Evolutionary conservation across 92 coral and sea anemone genomes (phyloP).

Genomic region (Epizoanthus illoricatus): DNA sequence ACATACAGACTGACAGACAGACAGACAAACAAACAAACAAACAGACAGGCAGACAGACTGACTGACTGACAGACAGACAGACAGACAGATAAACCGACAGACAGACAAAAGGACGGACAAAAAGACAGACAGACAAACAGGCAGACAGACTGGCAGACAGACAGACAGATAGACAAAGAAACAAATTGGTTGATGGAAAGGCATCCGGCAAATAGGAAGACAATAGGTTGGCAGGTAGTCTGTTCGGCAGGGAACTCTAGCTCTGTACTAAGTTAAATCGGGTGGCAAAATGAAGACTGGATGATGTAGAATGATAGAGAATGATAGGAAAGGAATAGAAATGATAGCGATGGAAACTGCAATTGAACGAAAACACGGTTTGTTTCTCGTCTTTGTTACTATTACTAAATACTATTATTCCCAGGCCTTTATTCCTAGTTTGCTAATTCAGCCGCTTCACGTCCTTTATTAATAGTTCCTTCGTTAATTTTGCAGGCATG

Average conservation of each 20-base stretch:
- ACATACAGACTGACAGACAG: no score
- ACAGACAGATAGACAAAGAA: no score
- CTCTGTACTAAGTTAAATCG: no score
- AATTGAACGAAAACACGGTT: background rate
- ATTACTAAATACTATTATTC: background rate
- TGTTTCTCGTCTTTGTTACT: no score
- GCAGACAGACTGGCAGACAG: no score
- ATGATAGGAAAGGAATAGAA: background rate
- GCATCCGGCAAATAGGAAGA: no score
- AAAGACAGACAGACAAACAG: no score
- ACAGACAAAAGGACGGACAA: background rate
- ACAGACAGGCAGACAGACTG: background rate
- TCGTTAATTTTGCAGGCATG: conserved; percentile 56
- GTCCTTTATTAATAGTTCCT: background rate
- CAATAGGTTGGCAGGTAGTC: no score
- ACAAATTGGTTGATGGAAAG: no score
- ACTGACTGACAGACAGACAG: background rate
- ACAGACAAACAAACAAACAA: background rate
- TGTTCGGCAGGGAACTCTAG: no score
- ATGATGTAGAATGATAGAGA: background rate
- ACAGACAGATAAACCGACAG: no score
- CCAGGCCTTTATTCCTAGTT: background rate
- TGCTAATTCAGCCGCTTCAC: background rate
- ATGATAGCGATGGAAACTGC: background rate
- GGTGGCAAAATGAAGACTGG: background rate